Conservation (phyloP, 2,113 vertebrate genomes). For the Nerophis ophidion region DNA sequence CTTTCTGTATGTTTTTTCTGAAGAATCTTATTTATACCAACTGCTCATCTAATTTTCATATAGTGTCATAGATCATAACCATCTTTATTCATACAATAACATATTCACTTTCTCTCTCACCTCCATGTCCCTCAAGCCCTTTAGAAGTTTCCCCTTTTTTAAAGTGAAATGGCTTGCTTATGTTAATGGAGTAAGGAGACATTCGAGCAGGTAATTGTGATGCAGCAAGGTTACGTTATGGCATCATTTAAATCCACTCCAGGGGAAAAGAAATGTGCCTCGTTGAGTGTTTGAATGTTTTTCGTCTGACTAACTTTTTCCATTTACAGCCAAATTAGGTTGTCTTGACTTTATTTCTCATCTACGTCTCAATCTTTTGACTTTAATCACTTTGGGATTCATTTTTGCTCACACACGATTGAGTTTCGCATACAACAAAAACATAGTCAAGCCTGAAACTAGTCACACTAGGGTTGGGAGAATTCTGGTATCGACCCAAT, state of each 20-base stretch:
- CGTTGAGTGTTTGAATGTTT: slow-evolving; percentile 48
- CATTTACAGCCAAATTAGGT: slow-evolving; percentile 44
- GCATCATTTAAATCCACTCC: slow-evolving; percentile 58
- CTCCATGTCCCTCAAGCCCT: slow-evolving; percentile 29
- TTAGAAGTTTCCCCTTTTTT: slow-evolving; percentile 14
- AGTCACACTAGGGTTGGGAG: no score
- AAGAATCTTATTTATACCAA: slow-evolving; percentile 1
- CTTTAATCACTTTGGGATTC: background rate
- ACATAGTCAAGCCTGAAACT: no score
- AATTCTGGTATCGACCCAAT: no score
- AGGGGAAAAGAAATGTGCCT: slow-evolving; percentile 48
- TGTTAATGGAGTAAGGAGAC: slow-evolving; percentile 46
- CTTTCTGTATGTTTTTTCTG: slow-evolving; percentile 5
- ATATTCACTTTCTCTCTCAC: slow-evolving; percentile 33
- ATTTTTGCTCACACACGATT: background rate
- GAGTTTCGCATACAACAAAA: background rate
- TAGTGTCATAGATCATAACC: slow-evolving; percentile 17
- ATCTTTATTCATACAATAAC: slow-evolving; percentile 40
- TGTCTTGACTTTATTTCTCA: slow-evolving; percentile 40
- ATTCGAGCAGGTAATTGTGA: slow-evolving; percentile 57
- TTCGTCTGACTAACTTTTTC: slow-evolving; percentile 38
- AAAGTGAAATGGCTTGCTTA: slow-evolving; percentile 44
- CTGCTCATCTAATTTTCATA: slow-evolving; percentile 21
- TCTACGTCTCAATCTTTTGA: slow-evolving; percentile 20
- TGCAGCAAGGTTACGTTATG: slow-evolving; percentile 44